Evolutionary conservation across 2,888 invertebrate species (phyloP), one percentile per base, ranked within the genome.

Genomic region (Punctoribates punctum): DNA sequence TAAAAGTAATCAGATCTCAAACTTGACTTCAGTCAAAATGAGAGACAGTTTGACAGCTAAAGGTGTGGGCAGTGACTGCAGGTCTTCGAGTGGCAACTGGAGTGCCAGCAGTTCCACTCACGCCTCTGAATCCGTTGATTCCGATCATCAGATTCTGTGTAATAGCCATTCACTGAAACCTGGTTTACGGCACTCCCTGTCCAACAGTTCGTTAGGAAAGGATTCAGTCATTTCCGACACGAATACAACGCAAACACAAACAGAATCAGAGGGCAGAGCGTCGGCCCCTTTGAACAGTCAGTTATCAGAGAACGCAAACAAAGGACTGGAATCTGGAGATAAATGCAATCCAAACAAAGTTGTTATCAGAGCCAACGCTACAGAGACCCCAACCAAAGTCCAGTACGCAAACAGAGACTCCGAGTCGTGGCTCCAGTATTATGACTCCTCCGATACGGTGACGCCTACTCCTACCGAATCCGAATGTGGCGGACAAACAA

Each of bases 81-180:
- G 94, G 84, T 94, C 94, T 0, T 93, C 93, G 17, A 91, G 92
- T 81, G 96, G 96, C 54, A 95, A 96, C 85, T 96, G 96, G 96
- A 93, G 93, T 80, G 94, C 93, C 48, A 72, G 72, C 82, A 93
- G 93, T 0, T 91, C 77, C 86, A 91, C 79, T 67, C 80, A 84
- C 15, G 83, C 84, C 65, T 85, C 84, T 9, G 83, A 84, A 67
- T 85, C 84, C 9, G 78, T 73, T 90, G 94, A 84, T 77, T 84
- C 83, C 0, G 83, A 83, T 54, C 86, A 90, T 79, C 65, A n/a
- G 38, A 20, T 72, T 15, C 6, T 72, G 5, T 48, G 3, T 25
- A 42, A 42, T 46, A 88, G 90, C 80, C 83, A 82, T 27, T 81
- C 83, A 65, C 83, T 84, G 11, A 84, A 74, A 70, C 51, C 38